phyloP scores from a whole-genome alignment of 2,113 vertebrate species.

The Gymnorhina tibicen region DNA sequence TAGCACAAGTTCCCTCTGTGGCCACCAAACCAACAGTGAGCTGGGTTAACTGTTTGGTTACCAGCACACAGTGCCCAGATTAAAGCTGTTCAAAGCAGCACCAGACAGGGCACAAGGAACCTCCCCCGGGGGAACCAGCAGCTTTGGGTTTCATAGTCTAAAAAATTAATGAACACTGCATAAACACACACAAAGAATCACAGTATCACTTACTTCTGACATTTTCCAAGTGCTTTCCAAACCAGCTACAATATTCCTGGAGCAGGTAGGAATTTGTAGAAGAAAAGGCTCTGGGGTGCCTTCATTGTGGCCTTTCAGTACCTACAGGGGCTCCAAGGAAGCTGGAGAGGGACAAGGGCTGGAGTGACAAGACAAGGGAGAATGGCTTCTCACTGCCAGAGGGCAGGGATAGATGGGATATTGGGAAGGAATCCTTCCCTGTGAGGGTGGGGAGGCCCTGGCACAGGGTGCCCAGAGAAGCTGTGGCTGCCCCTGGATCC shows the following conservation, averaged over 20 bases:
- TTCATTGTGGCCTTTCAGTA: not conserved
- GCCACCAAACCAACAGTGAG: not conserved
- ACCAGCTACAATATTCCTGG: not conserved
- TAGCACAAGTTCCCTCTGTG: not conserved
- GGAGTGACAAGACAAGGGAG: not conserved
- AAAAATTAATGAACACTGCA: not conserved
- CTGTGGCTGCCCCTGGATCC: not conserved
- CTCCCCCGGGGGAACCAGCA: not conserved
- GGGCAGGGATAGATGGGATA: not conserved
- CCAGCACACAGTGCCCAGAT: not conserved
- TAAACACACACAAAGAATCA: not conserved
- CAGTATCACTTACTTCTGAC: not conserved
- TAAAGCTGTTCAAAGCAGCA: not conserved
- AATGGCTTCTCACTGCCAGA: not conserved
- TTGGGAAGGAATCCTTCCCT: rapidly evolving
- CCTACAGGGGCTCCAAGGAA: not conserved
- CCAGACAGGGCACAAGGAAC: not conserved
- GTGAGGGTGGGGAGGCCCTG: rapidly evolving
- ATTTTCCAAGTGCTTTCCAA: not conserved
- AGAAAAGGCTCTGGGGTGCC: not conserved
- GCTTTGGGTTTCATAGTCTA: not conserved
- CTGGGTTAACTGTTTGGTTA: not conserved
- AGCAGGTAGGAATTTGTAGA: not conserved
- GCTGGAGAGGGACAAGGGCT: not conserved
- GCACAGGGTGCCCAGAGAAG: not conserved